These are phyloP conservation scores for Poeciliopsis prolifica DNA, from an alignment of 2,113 vertebrate species.

Conservation along the genomic window DNA sequence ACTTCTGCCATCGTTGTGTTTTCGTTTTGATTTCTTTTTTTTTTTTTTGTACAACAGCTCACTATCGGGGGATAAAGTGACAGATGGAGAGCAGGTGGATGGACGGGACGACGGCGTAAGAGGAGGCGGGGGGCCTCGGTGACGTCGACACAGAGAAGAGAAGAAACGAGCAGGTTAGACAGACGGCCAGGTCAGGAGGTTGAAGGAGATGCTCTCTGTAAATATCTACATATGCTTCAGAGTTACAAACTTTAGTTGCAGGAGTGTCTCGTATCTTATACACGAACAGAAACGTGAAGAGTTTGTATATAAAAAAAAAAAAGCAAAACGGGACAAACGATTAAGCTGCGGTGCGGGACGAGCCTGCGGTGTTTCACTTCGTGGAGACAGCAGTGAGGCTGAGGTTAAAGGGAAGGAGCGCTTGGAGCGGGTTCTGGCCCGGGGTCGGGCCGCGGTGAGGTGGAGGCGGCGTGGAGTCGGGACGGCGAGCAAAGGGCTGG, in stretches of 20 bases:
- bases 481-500: slow-evolving; percentile 12
- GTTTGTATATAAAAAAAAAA: slow-evolving; percentile 67
- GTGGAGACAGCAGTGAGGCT: slow-evolving; percentile 22
- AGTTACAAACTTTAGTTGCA: slow-evolving; percentile 54
- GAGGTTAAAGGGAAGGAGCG: slow-evolving; percentile 7
- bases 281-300: slow-evolving; percentile 59
- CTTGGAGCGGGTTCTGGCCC: slow-evolving; percentile 25
- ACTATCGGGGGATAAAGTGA: slow-evolving; percentile 61
- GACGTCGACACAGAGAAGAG: not conserved
- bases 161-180: slow-evolving; percentile 2
- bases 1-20: slow-evolving; percentile 71
- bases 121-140: slow-evolving; percentile 8
- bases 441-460: slow-evolving; percentile 46
- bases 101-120: slow-evolving; percentile 16
- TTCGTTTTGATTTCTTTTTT: slow-evolving; percentile 46
- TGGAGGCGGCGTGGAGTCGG: slow-evolving; percentile 20
- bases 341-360: too few species aligned
- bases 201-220: slow-evolving; percentile 42
- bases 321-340: slow-evolving; percentile 47
- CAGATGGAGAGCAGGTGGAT: slow-evolving; percentile 3
- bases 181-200: slow-evolving; percentile 2
- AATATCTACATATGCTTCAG: slow-evolving; percentile 60
- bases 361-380: slow-evolving; percentile 14
- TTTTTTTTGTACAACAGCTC: slow-evolving; percentile 69
- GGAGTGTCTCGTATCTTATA: slow-evolving; percentile 58